phyloP scores from a whole-genome alignment of 2,888 invertebrate genomes.

The Amphipoea lucens region DNA sequence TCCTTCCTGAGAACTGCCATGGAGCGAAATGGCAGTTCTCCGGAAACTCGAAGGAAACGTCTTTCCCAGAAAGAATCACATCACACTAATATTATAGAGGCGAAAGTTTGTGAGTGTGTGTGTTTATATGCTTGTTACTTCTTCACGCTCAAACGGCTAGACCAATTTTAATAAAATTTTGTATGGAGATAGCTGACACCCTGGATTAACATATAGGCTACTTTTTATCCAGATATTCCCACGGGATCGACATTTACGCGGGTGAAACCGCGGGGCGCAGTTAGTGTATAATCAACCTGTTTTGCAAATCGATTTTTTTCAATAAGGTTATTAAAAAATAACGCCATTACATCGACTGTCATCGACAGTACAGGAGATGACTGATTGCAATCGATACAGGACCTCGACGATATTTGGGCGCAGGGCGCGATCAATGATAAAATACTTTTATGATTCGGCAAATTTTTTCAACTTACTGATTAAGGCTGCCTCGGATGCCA shows the following conservation, averaged over 20 bases:
- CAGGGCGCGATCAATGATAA: constrained; percentile 66
- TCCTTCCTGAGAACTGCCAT: neutral
- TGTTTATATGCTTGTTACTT: too few species aligned
- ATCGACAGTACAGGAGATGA: constrained; percentile 57
- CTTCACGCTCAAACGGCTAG: too few species aligned
- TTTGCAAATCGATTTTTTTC: neutral
- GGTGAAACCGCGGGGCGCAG: too few species aligned
- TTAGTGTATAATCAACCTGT: neutral
- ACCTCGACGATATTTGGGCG: constrained; percentile 63
- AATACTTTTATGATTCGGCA: constrained; percentile 66
- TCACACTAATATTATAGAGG: too few species aligned
- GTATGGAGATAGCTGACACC: too few species aligned
- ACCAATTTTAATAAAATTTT: too few species aligned
- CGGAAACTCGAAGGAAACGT: too few species aligned
- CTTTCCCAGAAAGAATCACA: neutral
- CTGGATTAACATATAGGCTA: too few species aligned
- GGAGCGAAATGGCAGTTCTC: too few species aligned
- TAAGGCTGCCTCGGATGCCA: constrained; percentile 58
- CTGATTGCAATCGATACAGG: constrained; percentile 64
- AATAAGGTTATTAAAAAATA: neutral
- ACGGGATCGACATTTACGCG: too few species aligned
- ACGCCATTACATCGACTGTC: constrained; percentile 34
- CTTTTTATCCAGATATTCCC: too few species aligned
- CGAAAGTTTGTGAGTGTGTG: too few species aligned
- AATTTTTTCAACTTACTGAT: constrained; percentile 61